These are phyloP conservation scores for Oxyteleia sp. DNA, from an alignment of 2,888 invertebrate species.

Conservation along the genomic window DNA sequence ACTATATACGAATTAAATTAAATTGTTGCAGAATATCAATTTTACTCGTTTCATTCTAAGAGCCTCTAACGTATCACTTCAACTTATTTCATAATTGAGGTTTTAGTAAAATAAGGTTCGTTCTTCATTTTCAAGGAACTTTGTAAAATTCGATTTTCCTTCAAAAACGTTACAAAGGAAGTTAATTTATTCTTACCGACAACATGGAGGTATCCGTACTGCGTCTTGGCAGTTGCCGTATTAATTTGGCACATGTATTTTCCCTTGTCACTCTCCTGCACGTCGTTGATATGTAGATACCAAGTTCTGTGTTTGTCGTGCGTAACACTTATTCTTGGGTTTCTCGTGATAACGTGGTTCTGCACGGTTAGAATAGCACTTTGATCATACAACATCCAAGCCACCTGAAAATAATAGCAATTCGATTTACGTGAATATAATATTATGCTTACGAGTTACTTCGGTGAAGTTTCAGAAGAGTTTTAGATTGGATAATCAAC, in stretches of 20 bases:
- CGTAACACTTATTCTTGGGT: slow-evolving; percentile 96
- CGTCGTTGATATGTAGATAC: slow-evolving; percentile 97
- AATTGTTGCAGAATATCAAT: too few species aligned
- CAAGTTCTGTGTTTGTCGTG: slow-evolving; percentile 97
- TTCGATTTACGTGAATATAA: too few species aligned
- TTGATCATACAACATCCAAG: slow-evolving; percentile 98
- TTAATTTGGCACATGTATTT: slow-evolving; percentile 98
- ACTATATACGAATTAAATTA: too few species aligned
- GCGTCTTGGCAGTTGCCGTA: slow-evolving; percentile 96
- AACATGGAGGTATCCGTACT: slow-evolving; percentile 96
- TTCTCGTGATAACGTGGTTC: slow-evolving; percentile 97
- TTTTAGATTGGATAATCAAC: too few species aligned
- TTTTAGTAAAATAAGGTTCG: not conserved
- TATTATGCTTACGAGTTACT: too few species aligned
- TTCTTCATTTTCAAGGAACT: not conserved
- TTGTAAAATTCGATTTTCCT: too few species aligned
- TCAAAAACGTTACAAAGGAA: not conserved
- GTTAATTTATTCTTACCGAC: slow-evolving; percentile 91
- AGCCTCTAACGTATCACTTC: too few species aligned
- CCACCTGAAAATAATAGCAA: slow-evolving; percentile 91
- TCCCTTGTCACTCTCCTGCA: slow-evolving; percentile 96
- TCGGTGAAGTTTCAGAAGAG: too few species aligned
- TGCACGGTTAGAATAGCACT: slow-evolving; percentile 97
- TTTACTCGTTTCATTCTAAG: too few species aligned
- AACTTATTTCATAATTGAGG: too few species aligned